Evolutionary conservation across 37 sponge, comb jelly and placozoan species (phyloP).

Genomic region (Hormiphora californensis): DNA sequence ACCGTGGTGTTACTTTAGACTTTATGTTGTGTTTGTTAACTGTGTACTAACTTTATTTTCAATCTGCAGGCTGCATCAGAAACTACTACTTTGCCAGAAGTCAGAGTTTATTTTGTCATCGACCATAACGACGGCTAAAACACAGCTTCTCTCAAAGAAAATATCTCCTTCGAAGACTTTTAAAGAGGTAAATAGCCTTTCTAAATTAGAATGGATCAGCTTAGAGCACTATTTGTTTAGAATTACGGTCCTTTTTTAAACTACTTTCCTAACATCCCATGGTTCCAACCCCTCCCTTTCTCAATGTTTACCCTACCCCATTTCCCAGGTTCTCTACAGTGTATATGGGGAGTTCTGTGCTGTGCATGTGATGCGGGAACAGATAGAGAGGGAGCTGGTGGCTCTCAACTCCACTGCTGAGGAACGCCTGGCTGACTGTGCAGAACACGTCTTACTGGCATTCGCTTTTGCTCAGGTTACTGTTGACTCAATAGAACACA

Average conservation of each 20-base stretch:
- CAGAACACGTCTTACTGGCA: neutral
- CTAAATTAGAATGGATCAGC: too few species aligned
- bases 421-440: constrained; percentile 5
- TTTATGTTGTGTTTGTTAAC: too few species aligned
- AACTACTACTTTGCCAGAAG: constrained; percentile 21
- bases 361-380: neutral
- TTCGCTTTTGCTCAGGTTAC: constrained; percentile 44
- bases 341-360: constrained; percentile 54
- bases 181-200: constrained; percentile 45
- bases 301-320: neutral
- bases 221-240: too few species aligned
- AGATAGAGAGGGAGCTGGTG: constrained; percentile 1
- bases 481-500: neutral
- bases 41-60: too few species aligned
- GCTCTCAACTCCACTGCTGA: neutral
- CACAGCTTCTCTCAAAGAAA: constrained; percentile 19
- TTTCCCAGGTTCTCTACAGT: constrained; percentile 17
- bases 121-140: neutral
- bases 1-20: too few species aligned
- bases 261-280: too few species aligned
- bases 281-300: too few species aligned
- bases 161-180: constrained; percentile 52
- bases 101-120: constrained; percentile 1
- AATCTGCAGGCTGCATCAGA: constrained; percentile 26
- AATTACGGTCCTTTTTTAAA: too few species aligned